Evolutionary conservation across 2,113 vertebrate genomes (phyloP).

Genomic region (Donacobius atricapilla): DNA sequence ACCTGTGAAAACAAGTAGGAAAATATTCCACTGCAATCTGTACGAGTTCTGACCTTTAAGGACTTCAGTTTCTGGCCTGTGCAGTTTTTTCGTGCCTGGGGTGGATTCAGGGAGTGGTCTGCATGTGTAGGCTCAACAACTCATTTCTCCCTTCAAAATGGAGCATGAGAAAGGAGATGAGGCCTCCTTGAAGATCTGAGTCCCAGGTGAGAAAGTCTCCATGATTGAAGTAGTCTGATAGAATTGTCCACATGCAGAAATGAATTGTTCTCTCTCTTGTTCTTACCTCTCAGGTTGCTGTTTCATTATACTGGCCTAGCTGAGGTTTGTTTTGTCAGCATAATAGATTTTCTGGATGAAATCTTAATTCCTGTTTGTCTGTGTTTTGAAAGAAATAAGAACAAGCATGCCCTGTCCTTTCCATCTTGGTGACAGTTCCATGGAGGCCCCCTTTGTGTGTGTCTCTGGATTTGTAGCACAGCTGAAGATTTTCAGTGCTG

Average conservation of each 20-base stretch:
- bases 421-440: neutral
- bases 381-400: neutral
- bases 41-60: neutral
- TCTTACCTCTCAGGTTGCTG: neutral
- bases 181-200: neutral
- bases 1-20: neutral
- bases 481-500: neutral
- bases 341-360: neutral
- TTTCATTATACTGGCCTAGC: neutral
- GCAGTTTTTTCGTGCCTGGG: neutral
- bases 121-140: neutral
- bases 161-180: neutral
- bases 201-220: neutral
- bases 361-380: neutral
- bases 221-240: neutral
- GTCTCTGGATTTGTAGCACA: neutral
- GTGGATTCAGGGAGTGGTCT: neutral
- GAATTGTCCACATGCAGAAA: neutral
- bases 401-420: neutral
- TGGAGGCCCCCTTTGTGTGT: neutral
- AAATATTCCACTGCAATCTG: neutral
- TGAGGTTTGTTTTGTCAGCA: neutral
- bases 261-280: accelerated
- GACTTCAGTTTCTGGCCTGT: neutral
- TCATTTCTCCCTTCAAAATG: neutral